phyloP scores from a whole-genome alignment of 1,140 invertebrate genomes.

The Drosophila kohkoa region DNA sequence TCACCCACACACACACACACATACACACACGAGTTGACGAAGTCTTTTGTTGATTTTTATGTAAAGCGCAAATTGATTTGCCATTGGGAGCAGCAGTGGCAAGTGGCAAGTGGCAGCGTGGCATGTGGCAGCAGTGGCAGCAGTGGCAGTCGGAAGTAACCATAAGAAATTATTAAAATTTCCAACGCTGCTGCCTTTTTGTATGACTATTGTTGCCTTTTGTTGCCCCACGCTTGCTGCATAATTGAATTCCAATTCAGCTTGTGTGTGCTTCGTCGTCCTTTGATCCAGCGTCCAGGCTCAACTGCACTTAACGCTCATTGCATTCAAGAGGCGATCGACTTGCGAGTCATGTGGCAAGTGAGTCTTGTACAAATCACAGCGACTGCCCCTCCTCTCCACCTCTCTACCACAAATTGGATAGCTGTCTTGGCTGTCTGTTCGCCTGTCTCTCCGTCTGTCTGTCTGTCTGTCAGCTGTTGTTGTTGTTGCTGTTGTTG shows the following conservation, averaged over 20 bases:
- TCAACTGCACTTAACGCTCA: conserved; percentile 6
- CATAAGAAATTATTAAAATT: conserved; percentile 50
- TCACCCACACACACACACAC: neutral
- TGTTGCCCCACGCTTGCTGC: conserved; percentile 17
- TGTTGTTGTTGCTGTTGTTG: conserved; percentile 46
- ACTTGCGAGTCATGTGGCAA: conserved; percentile 1
- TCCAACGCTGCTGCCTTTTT: conserved; percentile 21
- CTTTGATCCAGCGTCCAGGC: conserved; percentile 12
- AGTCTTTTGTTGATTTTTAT: conserved; percentile 72
- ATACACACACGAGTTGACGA: conserved; percentile 18
- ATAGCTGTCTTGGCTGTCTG: conserved; percentile 8
- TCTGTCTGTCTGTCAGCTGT: conserved; percentile 5
- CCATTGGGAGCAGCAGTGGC: conserved; percentile 47
- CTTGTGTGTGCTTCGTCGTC: neutral
- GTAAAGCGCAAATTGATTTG: conserved; percentile 77
- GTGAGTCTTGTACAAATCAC: conserved; percentile 38
- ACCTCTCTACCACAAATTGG: neutral
- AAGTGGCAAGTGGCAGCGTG: neutral
- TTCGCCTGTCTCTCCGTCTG: conserved; percentile 3
- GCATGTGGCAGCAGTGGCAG: neutral
- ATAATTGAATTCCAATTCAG: conserved; percentile 38
- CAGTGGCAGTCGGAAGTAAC: conserved; percentile 16
- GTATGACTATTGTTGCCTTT: conserved; percentile 1
- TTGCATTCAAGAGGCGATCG: conserved; percentile 1
- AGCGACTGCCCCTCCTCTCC: neutral